phyloP scores from a whole-genome alignment of 2,888 invertebrate genomes.

The Neoaliturus tenellus region DNA sequence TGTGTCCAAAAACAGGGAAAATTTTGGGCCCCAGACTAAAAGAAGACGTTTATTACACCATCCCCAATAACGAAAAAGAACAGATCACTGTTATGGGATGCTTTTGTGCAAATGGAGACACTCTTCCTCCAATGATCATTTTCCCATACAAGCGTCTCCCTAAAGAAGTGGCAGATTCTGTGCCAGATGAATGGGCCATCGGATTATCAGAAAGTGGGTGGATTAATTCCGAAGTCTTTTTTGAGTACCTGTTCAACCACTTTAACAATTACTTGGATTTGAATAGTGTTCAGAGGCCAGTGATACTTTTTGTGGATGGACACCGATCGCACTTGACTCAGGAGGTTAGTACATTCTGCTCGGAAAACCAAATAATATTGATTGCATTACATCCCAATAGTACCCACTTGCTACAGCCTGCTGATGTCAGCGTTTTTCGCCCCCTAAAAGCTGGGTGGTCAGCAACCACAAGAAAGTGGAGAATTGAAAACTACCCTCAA shows the following conservation, averaged over 20 bases:
- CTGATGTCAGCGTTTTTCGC: background rate
- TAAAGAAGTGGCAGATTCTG: background rate
- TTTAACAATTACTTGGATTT: background rate
- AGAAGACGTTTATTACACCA: background rate
- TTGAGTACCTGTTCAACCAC: background rate
- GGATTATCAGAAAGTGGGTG: background rate
- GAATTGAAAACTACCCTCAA: background rate
- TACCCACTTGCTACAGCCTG: background rate
- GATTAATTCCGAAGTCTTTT: background rate
- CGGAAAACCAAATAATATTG: background rate
- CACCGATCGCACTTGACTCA: background rate
- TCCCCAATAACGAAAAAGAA: background rate
- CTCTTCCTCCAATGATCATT: background rate
- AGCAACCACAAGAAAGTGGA: background rate
- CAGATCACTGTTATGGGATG: background rate
- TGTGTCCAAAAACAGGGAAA: background rate
- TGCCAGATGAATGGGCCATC: background rate
- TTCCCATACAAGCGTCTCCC: background rate
- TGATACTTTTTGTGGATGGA: background rate
- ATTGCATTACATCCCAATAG: background rate
- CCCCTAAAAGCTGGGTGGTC: background rate
- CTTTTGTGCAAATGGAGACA: background rate
- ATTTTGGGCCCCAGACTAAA: background rate
- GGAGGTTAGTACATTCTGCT: background rate
- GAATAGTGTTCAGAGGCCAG: background rate